Evolutionary conservation across 92 coral and sea anemone genomes (phyloP).

Genomic region (Virgularia gustaviana): DNA sequence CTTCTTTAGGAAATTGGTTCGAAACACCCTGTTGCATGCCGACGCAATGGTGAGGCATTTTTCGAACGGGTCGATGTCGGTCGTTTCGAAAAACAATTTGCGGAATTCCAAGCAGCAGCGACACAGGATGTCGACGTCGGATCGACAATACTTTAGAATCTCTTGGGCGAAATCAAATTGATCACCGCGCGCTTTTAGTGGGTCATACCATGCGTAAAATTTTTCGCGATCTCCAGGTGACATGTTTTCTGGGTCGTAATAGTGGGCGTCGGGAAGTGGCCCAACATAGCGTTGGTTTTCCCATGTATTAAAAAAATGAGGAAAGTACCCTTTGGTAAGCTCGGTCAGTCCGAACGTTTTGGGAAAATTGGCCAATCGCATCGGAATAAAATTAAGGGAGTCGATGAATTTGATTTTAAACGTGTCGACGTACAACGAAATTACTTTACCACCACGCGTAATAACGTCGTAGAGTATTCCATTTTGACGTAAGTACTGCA

Average conservation of each 20-base stretch:
- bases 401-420: no score
- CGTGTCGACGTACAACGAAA: slow-evolving; percentile 35
- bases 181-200: background rate
- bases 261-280: background rate
- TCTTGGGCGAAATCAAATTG: slow-evolving; percentile 4
- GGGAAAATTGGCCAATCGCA: background rate
- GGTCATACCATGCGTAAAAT: background rate
- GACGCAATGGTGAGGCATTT: no score
- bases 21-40: slow-evolving; percentile 36
- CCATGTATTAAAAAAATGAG: background rate
- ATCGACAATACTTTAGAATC: slow-evolving; percentile 5
- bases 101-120: slow-evolving; percentile 26
- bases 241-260: slow-evolving; percentile 16
- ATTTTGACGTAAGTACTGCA: slow-evolving; percentile 28
- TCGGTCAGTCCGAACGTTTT: slow-evolving; percentile 27
- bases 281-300: slow-evolving; percentile 17
- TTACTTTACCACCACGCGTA: slow-evolving; percentile 41
- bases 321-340: slow-evolving; percentile 28
- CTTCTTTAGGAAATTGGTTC: slow-evolving; percentile 14
- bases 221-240: background rate
- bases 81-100: background rate
- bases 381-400: no score
- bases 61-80: no score
- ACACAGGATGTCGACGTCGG: slow-evolving; percentile 14
- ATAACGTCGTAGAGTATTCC: slow-evolving; percentile 18